Conservation (phyloP, 2,797 vertebrate genomes). For the Sebastes alutus region DNA sequence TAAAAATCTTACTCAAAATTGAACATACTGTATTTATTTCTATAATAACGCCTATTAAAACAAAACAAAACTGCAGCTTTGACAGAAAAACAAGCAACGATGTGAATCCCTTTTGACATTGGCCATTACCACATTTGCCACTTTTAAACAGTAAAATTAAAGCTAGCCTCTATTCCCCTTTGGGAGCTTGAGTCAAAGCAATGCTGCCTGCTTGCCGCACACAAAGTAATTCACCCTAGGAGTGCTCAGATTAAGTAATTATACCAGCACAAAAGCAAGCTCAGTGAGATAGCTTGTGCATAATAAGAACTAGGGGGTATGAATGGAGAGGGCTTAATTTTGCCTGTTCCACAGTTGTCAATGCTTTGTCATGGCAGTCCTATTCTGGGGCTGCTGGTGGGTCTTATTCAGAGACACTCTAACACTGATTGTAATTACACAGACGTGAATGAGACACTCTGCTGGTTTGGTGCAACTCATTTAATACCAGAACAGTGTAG, state of each 20-base stretch:
- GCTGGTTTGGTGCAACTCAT: conserved; percentile 54
- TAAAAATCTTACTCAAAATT: conserved; percentile 14
- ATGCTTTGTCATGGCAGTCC: conserved; percentile 68
- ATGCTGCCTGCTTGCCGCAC: conserved; percentile 55
- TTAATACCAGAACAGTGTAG: conserved; percentile 50
- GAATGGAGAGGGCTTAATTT: conserved; percentile 78
- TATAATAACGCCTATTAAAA: conserved; percentile 1
- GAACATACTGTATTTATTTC: conserved; percentile 25
- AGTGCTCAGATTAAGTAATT: conserved; percentile 80
- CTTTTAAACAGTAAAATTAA: conserved; percentile 59
- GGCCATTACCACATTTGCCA: conserved; percentile 41
- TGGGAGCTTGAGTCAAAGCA: conserved; percentile 64
- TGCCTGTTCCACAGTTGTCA: conserved; percentile 76
- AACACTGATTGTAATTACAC: conserved; percentile 80
- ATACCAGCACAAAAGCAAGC: conserved; percentile 74
- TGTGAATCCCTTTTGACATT: conserved; percentile 36
- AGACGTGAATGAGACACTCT: conserved; percentile 66
- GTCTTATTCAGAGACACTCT: conserved; percentile 72
- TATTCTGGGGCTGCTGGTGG: conserved; percentile 64
- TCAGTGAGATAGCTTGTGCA: conserved; percentile 73
- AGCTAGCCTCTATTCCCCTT: conserved; percentile 54
- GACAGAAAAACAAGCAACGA: conserved; percentile 26
- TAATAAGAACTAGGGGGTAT: conserved; percentile 73
- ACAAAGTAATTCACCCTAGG: conserved; percentile 70
- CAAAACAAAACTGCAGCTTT: conserved; percentile 27